phyloP scores from a whole-genome alignment of 2,888 invertebrate species.

The Ptychoptera contaminata region DNA sequence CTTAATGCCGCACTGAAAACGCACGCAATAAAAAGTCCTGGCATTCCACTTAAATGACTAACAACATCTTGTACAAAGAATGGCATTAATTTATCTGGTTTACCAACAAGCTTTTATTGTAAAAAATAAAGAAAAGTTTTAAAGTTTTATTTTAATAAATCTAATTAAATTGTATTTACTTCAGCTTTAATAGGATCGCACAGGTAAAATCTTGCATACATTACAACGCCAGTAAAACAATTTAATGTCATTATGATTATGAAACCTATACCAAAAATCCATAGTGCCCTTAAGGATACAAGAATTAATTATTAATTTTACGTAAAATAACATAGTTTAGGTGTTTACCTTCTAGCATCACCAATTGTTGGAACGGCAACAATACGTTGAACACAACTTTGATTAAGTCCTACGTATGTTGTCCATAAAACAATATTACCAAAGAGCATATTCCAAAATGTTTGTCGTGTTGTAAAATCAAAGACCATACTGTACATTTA shows the following conservation, averaged over 20 bases:
- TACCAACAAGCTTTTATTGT: constrained; percentile 21
- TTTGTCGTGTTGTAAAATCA: constrained; percentile 43
- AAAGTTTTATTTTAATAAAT: background rate
- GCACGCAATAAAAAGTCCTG: constrained; percentile 44
- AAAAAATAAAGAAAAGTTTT: background rate
- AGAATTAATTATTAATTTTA: too few relatives aligned
- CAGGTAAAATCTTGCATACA: background rate
- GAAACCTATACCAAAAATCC: background rate
- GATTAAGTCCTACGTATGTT: constrained; percentile 49
- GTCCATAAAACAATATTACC: constrained; percentile 43
- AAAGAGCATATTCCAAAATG: constrained; percentile 45
- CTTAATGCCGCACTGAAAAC: constrained; percentile 44
- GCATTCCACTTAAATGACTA: constrained; percentile 34
- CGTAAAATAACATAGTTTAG: too few relatives aligned
- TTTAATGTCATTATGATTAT: background rate
- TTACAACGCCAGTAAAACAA: constrained; percentile 1
- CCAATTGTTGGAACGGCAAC: constrained; percentile 41
- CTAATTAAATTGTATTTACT: background rate
- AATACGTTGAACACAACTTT: constrained; percentile 56
- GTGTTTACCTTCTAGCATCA: constrained; percentile 38
- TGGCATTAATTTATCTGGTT: constrained; percentile 36
- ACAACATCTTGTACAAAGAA: constrained; percentile 39
- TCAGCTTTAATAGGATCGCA: constrained; percentile 2
- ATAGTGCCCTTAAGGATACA: background rate
- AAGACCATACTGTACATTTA: constrained; percentile 35